Conservation (phyloP, 2,888 invertebrate species). For the Lithophane socia region DNA sequence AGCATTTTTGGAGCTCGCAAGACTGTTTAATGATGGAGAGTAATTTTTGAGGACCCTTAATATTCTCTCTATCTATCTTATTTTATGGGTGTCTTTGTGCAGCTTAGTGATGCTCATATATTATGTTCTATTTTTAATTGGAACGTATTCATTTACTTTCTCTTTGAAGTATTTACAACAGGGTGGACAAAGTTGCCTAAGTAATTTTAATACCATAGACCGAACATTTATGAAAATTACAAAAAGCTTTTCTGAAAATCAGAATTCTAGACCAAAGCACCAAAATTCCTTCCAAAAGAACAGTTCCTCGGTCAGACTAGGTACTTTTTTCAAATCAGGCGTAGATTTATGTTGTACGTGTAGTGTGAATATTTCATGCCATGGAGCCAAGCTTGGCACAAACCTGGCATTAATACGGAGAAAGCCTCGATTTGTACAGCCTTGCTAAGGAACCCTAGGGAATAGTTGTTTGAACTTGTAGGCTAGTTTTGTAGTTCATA, state of each 20-base stretch:
- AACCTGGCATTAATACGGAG: conserved; percentile 26
- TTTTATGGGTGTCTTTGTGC: too few relatives aligned
- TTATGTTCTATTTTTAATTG: too few relatives aligned
- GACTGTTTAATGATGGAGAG: too few relatives aligned
- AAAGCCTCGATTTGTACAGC: conserved; percentile 25
- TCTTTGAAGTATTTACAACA: too few relatives aligned
- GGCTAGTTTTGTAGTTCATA: not conserved
- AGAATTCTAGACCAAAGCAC: not conserved
- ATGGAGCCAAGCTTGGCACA: conserved; percentile 16
- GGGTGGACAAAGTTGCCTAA: too few relatives aligned
- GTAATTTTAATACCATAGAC: not conserved
- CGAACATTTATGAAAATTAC: not conserved
- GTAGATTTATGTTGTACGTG: conserved; percentile 50
- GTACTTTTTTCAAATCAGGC: conserved; percentile 45
- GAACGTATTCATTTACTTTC: too few relatives aligned
- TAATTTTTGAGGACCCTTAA: too few relatives aligned
- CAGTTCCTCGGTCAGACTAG: not conserved
- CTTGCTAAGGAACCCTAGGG: conserved; percentile 14
- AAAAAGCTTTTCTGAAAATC: not conserved
- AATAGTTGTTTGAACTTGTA: not conserved
- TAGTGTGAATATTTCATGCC: conserved; percentile 53
- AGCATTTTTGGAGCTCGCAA: too few relatives aligned
- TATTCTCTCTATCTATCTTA: too few relatives aligned
- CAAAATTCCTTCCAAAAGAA: not conserved
- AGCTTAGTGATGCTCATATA: too few relatives aligned